Percentiles rank a stretch among this genome's conserved stretches.
Evolutionary conservation across 2,888 invertebrate genomes (phyloP).

Genomic region (Ennomos erosarius): DNA sequence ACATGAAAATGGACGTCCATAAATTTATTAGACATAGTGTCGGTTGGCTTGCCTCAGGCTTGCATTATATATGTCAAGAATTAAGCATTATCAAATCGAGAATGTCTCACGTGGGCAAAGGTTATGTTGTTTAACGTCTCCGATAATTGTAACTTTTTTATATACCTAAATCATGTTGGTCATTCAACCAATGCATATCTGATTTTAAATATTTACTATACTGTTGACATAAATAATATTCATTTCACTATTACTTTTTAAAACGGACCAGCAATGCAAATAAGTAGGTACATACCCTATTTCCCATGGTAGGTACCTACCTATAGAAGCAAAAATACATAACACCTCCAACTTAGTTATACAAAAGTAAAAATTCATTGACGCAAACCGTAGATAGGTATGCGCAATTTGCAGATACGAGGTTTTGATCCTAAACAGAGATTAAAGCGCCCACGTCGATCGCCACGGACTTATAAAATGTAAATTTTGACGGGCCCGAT

Average conservation of each 20-base stretch:
- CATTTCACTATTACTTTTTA: conserved; percentile 3
- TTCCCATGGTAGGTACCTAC: no score
- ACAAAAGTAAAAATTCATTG: conserved; percentile 35
- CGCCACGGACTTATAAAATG: conserved; percentile 79
- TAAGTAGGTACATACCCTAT: no score
- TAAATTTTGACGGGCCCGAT: no score
- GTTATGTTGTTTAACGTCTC: conserved; percentile 48
- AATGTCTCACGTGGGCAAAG: conserved; percentile 70
- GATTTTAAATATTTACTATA: no score
- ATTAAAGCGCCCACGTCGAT: conserved; percentile 69
- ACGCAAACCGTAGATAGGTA: conserved; percentile 53
- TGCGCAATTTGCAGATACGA: conserved; percentile 67
- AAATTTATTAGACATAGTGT: conserved; percentile 86
- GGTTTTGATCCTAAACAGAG: conserved; percentile 75
- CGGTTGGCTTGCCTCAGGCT: conserved; percentile 76
- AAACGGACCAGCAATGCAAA: neutral
- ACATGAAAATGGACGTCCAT: conserved; percentile 83
- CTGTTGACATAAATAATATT: neutral
- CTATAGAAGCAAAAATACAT: no score
- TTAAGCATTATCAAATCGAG: conserved; percentile 80
- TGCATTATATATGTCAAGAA: conserved; percentile 84
- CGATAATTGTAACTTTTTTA: no score
- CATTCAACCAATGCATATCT: no score
- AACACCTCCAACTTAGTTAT: conserved; percentile 10
- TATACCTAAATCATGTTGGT: no score